Percentiles rank a stretch among this genome's conserved stretches.
Evolutionary conservation across 2,113 vertebrate species (phyloP).

Genomic region (Erinaceus europaeus): DNA sequence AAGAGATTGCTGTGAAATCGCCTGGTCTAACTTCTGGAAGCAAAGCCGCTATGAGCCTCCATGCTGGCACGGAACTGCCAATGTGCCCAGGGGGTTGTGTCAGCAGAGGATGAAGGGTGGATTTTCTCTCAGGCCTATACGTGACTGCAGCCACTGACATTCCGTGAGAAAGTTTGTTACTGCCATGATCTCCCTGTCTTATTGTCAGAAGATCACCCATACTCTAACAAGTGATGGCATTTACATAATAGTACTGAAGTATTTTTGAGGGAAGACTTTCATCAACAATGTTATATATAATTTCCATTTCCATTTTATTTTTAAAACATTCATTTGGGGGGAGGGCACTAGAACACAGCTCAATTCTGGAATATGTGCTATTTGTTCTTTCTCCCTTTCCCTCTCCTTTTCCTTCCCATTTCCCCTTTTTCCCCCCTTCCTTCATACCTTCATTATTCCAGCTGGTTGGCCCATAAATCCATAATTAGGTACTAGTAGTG

Average conservation of each 20-base stretch:
- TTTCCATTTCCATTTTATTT: no score
- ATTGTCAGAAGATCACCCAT: neutral
- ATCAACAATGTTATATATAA: neutral
- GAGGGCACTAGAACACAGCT: no score
- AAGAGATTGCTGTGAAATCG: neutral
- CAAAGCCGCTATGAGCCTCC: neutral
- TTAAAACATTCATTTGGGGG: no score
- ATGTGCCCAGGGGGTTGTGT: neutral
- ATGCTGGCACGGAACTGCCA: neutral
- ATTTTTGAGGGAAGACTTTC: neutral
- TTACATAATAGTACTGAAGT: neutral
- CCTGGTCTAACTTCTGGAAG: neutral
- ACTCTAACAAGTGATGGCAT: neutral
- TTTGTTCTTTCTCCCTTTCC: no score
- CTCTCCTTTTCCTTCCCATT: no score
- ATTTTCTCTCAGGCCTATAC: rapidly evolving
- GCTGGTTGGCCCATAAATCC: neutral
- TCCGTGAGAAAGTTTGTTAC: neutral
- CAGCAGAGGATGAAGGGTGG: rapidly evolving
- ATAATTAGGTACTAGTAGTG: neutral
- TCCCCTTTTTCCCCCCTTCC: no score
- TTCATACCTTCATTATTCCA: no score
- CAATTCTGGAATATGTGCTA: no score
- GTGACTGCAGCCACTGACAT: rapidly evolving
- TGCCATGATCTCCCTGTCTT: rapidly evolving